Conservation (phyloP, 1,140 invertebrate species). For the Pantala flavescens region DNA sequence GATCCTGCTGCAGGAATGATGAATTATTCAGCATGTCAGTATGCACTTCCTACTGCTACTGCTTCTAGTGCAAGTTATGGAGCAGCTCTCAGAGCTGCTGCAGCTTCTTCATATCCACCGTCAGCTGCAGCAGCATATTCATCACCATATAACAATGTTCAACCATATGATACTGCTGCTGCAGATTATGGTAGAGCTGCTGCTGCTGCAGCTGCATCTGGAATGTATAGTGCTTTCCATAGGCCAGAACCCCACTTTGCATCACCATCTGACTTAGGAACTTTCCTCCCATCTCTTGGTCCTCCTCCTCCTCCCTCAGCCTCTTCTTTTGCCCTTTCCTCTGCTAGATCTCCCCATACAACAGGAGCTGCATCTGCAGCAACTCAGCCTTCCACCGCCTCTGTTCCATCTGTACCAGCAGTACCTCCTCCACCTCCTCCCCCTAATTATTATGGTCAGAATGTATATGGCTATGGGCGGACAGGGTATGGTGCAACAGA, state of each 20-base stretch:
- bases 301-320: not conserved
- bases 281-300: not conserved
- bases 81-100: not conserved
- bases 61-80: not conserved
- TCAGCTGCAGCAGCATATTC: not conserved
- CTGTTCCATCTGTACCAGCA: not conserved
- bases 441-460: not conserved
- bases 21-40: not conserved
- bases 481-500: not conserved
- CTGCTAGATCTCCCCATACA: not conserved
- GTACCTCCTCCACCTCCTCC: not conserved
- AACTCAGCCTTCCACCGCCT: not conserved
- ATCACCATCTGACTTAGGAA: not conserved
- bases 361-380: not conserved
- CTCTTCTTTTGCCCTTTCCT: not conserved
- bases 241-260: not conserved
- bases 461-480: not conserved
- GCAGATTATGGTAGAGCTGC: not conserved
- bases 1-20: not conserved
- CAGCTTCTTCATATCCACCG: not conserved
- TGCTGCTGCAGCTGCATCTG: not conserved
- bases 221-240: not conserved
- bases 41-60: not conserved
- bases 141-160: conserved; percentile 1
- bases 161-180: not conserved